A percentile compares a stretch with the other conserved stretches of the same genome.
These are phyloP conservation scores for Gari tellinella DNA, from an alignment of 2,888 invertebrate species.

Conservation along the genomic window DNA sequence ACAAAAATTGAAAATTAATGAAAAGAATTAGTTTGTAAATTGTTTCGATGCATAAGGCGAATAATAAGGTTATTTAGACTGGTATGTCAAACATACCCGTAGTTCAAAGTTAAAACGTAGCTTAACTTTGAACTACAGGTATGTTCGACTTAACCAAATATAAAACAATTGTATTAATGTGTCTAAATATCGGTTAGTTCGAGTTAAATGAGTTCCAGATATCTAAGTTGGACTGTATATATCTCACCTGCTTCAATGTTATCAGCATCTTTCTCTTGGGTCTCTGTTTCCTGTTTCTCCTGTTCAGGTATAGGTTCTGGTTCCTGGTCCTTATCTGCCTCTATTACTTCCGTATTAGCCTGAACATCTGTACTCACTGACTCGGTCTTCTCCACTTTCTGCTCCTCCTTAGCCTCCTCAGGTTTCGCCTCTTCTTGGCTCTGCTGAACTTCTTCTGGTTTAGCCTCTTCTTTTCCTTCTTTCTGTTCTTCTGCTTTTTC, in stretches of 20 bases:
- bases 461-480: slow-evolving; percentile 20
- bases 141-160: too few species aligned
- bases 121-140: too few species aligned
- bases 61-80: too few species aligned
- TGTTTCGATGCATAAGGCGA: too few species aligned
- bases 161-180: too few species aligned
- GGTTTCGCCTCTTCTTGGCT: slow-evolving; percentile 32
- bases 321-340: slow-evolving; percentile 37
- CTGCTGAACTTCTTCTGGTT: slow-evolving; percentile 20
- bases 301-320: slow-evolving; percentile 17
- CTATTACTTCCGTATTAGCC: slow-evolving; percentile 44
- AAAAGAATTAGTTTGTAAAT: too few species aligned
- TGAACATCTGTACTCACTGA: slow-evolving; percentile 8
- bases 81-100: too few species aligned
- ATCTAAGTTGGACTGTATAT: too few species aligned
- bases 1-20: too few species aligned
- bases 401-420: slow-evolving; percentile 23
- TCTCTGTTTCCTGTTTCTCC: slow-evolving; percentile 12
- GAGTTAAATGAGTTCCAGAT: too few species aligned
- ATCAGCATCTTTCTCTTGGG: slow-evolving; percentile 31
- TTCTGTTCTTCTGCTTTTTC: background rate
- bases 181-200: too few species aligned
- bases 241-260: background rate
- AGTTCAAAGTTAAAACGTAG: too few species aligned
- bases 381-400: slow-evolving; percentile 24